These are phyloP conservation scores for Neomonachus schauinslandi DNA, from an alignment of 2,113 vertebrate species.

Conservation along the genomic window DNA sequence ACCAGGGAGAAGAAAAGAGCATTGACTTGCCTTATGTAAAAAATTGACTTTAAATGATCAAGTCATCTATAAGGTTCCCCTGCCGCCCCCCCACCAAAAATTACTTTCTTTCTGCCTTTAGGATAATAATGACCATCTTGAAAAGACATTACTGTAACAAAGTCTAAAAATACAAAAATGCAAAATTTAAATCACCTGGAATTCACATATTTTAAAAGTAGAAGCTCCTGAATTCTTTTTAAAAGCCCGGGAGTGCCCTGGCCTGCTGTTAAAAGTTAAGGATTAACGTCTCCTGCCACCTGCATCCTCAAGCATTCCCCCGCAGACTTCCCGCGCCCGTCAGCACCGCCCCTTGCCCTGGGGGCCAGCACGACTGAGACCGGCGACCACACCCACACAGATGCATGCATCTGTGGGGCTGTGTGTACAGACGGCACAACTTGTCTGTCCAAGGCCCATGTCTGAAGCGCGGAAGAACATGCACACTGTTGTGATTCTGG, in stretches of 20 bases:
- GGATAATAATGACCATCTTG: background rate
- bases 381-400: rapidly evolving
- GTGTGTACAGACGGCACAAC: too few species aligned
- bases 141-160: background rate
- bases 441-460: background rate
- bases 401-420: background rate
- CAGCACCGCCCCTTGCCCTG: rapidly evolving
- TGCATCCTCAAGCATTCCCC: background rate
- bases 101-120: background rate
- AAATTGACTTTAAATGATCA: background rate
- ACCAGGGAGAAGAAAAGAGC: background rate
- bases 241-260: background rate
- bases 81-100: too few species aligned
- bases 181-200: conserved; percentile 14
- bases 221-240: background rate
- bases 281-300: background rate
- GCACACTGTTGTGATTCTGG: background rate
- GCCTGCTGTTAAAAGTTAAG: background rate
- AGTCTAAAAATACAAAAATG: background rate
- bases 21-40: background rate
- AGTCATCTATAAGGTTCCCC: background rate
- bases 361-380: background rate
- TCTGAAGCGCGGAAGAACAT: background rate
- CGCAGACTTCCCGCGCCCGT: rapidly evolving
- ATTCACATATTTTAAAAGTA: background rate